phyloP scores from a whole-genome alignment of 2,888 invertebrate genomes.

The Euproctis similis region DNA sequence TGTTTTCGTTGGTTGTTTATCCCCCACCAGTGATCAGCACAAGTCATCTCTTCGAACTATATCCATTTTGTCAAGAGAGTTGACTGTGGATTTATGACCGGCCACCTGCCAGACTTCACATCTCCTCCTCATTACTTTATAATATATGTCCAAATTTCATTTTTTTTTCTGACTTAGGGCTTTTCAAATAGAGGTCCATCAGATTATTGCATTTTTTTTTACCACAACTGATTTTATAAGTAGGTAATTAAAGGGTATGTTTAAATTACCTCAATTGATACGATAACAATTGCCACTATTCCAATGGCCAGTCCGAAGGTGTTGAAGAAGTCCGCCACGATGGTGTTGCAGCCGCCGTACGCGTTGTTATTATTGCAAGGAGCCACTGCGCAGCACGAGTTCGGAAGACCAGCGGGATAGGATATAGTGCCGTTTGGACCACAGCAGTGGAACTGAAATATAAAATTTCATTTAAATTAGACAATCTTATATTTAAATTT shows the following conservation, averaged over 20 bases:
- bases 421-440: conserved; percentile 55
- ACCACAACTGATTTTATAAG: background rate
- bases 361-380: conserved; percentile 39
- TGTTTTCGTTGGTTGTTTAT: no score
- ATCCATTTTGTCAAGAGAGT: no score
- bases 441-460: conserved; percentile 73
- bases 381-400: conserved; percentile 53
- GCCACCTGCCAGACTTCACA: no score
- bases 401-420: conserved; percentile 46
- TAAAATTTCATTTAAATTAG: no score
- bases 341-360: conserved; percentile 64
- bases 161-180: no score
- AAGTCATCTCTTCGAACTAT: no score
- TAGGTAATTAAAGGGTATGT: background rate
- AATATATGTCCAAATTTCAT: no score
- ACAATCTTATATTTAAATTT: no score
- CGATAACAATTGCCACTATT: conserved; percentile 78
- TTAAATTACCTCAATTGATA: conserved; percentile 78
- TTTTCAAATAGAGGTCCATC: no score
- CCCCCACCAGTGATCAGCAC: no score
- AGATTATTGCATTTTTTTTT: background rate
- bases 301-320: conserved; percentile 74
- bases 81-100: no score
- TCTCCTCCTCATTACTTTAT: no score
- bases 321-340: conserved; percentile 51